Evolutionary conservation across 92 coral and sea anemone genomes (phyloP), one percentile per base, ranked within the genome.

Genomic region (Zoanthus sansibaricus): DNA sequence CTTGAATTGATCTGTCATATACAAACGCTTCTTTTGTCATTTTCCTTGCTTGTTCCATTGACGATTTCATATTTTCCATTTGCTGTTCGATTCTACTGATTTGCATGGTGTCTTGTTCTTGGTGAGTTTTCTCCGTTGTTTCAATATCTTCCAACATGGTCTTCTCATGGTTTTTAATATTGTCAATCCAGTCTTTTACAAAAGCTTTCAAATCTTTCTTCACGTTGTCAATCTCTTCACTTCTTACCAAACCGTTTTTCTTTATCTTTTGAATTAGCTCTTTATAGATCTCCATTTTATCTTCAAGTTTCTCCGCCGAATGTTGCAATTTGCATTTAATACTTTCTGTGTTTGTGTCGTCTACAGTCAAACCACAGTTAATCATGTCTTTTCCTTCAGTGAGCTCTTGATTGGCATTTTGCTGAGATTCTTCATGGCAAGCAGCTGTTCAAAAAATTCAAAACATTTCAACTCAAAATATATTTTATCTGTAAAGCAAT

Each of bases 71-170:
- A 10, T 46, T 80, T 66, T 80, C 85, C 47, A 67, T 11, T 45
- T 62, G 75, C 45, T 80, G 31, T 80, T 80, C 85, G 30, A 80
- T 80, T 21, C 21, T 51, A 42, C 45, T 80, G 37, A 80, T 49
- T 18, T 80, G 85, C 21, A n/a, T 21, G 25, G 51, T 64, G 37
- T 80, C 85, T 49, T 64, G 55, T 20, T 80, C 85, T 80, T 44
- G 44, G 61, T 80, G 85, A 7, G 1, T 64, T 49, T 80, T 80
- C 61, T 66, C 74, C 45, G 73, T 80, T 67, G 61, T 47, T 80
- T 80, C 85, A 20, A 80, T 25, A 64, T 80, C 85, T n/a, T 80
- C 73, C 48, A 80, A 21, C 45, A 80, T 80, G 11, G 66, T 66
- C 59, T 21, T 80, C 58, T 80, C 85, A 21, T 80, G 75, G 2